Conservation (phyloP, 2,797 vertebrate species). For the Scomberomorus guttatus region DNA sequence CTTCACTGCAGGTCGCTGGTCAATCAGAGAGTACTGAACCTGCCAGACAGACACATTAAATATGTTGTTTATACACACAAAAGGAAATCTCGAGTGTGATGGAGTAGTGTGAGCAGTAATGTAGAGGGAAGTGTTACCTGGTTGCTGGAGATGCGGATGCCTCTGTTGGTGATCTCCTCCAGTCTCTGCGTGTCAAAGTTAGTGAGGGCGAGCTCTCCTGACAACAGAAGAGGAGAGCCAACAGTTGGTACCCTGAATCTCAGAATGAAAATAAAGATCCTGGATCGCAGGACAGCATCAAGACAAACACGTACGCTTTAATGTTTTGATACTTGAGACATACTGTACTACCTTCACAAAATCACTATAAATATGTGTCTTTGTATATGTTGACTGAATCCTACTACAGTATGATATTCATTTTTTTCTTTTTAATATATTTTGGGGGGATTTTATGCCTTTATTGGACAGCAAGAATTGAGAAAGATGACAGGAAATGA, state of each 20-base stretch:
- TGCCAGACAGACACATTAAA: conserved; percentile 23
- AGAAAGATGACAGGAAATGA: too few relatives aligned
- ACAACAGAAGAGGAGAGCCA: neutral
- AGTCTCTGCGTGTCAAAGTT: conserved; percentile 74
- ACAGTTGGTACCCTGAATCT: neutral
- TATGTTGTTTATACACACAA: neutral
- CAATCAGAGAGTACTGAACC: conserved; percentile 77
- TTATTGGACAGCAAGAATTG: too few relatives aligned
- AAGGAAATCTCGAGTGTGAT: neutral
- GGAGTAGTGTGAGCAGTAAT: neutral
- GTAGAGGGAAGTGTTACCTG: conserved; percentile 54
- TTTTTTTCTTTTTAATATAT: too few relatives aligned
- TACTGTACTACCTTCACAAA: neutral
- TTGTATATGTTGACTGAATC: neutral
- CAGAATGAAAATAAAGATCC: neutral
- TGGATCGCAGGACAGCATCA: neutral
- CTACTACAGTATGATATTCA: neutral
- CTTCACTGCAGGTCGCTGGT: conserved; percentile 66
- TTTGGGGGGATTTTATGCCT: too few relatives aligned
- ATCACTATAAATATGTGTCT: neutral
- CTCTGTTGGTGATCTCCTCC: conserved; percentile 71
- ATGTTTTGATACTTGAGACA: neutral
- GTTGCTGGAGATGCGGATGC: conserved; percentile 76
- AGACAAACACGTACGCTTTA: neutral
- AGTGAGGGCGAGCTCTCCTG: conserved; percentile 73